phyloP scores from a whole-genome alignment of 2,113 vertebrate genomes.

The Podiceps cristatus region DNA sequence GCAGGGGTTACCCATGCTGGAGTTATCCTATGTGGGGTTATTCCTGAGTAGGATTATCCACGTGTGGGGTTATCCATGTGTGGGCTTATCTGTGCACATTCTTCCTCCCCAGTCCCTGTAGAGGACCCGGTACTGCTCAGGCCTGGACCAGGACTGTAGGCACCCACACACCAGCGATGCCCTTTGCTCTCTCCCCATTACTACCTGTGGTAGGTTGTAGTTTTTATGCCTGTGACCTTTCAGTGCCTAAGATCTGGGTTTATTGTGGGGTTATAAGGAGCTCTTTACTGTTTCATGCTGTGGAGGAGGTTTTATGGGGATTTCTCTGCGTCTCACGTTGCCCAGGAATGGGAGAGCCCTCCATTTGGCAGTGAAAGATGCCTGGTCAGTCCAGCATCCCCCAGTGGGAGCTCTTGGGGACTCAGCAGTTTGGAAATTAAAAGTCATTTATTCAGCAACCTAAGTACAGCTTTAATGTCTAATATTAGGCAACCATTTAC shows the following conservation, averaged over 20 bases:
- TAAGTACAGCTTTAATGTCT: neutral
- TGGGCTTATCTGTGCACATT: neutral
- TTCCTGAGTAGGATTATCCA: neutral
- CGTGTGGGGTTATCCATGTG: neutral
- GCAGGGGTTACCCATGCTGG: neutral
- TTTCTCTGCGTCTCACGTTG: neutral
- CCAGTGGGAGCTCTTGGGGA: neutral
- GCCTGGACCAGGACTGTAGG: neutral
- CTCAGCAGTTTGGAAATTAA: neutral
- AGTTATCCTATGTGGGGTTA: neutral
- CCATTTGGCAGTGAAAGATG: neutral
- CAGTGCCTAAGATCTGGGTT: neutral
- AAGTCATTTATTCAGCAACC: rapidly evolving
- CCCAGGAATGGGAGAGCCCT: neutral
- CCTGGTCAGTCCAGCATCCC: neutral
- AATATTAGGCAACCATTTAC: neutral
- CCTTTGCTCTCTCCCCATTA: neutral
- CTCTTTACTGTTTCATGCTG: neutral
- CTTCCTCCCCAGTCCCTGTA: neutral
- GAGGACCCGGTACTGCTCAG: neutral
- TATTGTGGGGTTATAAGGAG: neutral
- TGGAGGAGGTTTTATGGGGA: neutral
- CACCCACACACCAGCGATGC: neutral
- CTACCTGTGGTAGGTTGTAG: neutral
- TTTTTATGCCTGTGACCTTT: neutral